A percentile compares a stretch with the other conserved stretches of the same genome.
phyloP scores from a whole-genome alignment of 92 coral and sea anemone genomes.

The Zoanthus sociatus region DNA sequence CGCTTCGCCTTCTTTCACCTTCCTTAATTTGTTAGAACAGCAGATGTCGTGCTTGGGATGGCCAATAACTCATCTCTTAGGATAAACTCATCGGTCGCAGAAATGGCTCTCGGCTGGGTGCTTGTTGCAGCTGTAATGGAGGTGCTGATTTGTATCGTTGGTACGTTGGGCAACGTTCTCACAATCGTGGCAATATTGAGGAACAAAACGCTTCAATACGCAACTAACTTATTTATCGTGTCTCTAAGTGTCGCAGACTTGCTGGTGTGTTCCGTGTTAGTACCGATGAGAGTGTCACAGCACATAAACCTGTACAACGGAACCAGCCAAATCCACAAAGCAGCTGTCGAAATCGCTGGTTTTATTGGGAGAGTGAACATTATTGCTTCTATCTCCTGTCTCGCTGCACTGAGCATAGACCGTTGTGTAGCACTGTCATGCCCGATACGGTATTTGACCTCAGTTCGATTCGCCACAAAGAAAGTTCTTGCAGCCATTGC shows the following conservation, averaged over 20 bases:
- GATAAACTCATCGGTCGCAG: slow-evolving; percentile 26
- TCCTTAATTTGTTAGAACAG: no score
- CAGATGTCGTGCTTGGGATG: not conserved
- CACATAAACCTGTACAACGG: slow-evolving; percentile 67
- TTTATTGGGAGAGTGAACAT: slow-evolving; percentile 90
- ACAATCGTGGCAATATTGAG: slow-evolving; percentile 73
- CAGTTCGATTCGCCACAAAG: slow-evolving; percentile 74
- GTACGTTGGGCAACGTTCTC: slow-evolving; percentile 80
- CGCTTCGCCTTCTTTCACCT: no score
- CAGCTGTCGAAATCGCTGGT: slow-evolving; percentile 79
- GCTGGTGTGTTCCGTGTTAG: slow-evolving; percentile 77
- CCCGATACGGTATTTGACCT: slow-evolving; percentile 82
- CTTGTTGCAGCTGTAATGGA: slow-evolving; percentile 82
- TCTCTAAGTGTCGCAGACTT: slow-evolving; percentile 85
- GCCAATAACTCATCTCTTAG: slow-evolving; percentile 17
- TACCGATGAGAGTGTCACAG: slow-evolving; percentile 92
- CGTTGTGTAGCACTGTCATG: slow-evolving; percentile 81
- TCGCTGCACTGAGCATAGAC: slow-evolving; percentile 85
- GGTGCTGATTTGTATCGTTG: slow-evolving; percentile 65
- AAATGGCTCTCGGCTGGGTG: slow-evolving; percentile 63
- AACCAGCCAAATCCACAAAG: slow-evolving; percentile 53
- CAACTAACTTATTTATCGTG: slow-evolving; percentile 79
- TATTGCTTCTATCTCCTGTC: slow-evolving; percentile 87
- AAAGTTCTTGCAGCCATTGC: slow-evolving; percentile 64
- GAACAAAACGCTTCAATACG: slow-evolving; percentile 78